A percentile compares a stretch with the other conserved stretches of the same genome.
Conservation (phyloP, 2,888 invertebrate species). For the Eugnorisma glareosa region DNA sequence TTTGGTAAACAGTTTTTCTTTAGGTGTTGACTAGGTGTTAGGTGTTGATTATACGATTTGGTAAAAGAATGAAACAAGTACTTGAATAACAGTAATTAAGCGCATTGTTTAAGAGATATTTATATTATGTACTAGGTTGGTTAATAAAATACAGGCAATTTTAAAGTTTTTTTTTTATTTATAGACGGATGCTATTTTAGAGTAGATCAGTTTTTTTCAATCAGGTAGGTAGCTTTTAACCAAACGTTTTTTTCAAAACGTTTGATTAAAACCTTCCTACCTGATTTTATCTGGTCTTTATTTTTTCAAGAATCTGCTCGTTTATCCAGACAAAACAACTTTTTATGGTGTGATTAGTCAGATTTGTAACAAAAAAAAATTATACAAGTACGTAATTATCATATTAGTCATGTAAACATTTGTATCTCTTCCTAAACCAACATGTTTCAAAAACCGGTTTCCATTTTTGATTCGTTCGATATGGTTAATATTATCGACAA, state of each 20-base stretch:
- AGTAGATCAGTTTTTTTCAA: neutral
- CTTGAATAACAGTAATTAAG: neutral
- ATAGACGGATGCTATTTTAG: neutral
- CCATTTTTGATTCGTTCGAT: constrained; percentile 10
- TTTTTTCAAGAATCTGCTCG: neutral
- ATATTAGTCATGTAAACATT: constrained; percentile 28
- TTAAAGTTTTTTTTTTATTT: neutral
- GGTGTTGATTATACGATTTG: too few relatives aligned
- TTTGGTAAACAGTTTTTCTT: too few relatives aligned
- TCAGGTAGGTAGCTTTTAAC: too few relatives aligned
- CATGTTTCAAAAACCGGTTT: constrained; percentile 27
- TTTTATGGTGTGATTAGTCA: neutral
- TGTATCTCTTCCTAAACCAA: constrained; percentile 23
- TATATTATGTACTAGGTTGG: neutral
- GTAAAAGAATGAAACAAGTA: too few relatives aligned
- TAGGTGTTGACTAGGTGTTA: too few relatives aligned
- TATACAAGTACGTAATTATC: neutral
- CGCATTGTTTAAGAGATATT: neutral
- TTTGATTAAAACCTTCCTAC: neutral
- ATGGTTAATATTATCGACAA: constrained; percentile 21
- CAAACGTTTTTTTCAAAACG: too few relatives aligned
- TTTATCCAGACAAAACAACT: neutral
- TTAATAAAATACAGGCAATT: neutral
- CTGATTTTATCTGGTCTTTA: neutral
- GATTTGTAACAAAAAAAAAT: constrained; percentile 5